Conservation (phyloP, 2,888 invertebrate species). For the Sphecodes monilicornis region DNA sequence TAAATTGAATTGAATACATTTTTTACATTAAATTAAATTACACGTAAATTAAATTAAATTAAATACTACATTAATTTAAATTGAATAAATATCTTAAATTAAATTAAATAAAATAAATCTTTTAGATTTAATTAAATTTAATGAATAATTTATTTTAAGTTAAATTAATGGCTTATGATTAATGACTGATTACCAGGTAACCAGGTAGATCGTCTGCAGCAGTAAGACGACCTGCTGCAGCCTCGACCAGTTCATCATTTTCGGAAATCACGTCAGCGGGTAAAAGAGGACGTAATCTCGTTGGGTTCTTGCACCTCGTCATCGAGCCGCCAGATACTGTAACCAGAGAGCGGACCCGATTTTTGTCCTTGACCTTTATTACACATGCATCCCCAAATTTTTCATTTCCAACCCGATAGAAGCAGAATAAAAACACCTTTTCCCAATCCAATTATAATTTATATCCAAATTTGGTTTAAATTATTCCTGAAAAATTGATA, state of each 20-base stretch:
- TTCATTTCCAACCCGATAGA: neutral
- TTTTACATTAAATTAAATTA: neutral
- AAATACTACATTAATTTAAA: neutral
- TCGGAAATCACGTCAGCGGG: conserved; percentile 76
- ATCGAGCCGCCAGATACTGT: conserved; percentile 65
- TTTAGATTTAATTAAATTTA: neutral
- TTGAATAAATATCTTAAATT: neutral
- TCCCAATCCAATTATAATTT: neutral
- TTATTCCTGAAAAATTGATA: neutral
- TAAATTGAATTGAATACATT: neutral
- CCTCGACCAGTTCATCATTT: conserved; percentile 76
- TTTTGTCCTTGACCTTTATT: conserved; percentile 16
- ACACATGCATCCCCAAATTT: neutral
- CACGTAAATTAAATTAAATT: neutral
- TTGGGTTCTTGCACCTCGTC: conserved; percentile 71
- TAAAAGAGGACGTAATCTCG: conserved; percentile 78
- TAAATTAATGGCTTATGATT: neutral
- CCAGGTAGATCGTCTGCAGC: conserved; percentile 74
- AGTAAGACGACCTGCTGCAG: conserved; percentile 74
- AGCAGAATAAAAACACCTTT: neutral
- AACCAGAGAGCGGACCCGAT: conserved; percentile 26
- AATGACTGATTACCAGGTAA: conserved; percentile 68
- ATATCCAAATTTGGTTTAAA: neutral
- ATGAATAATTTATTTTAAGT: neutral
- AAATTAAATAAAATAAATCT: neutral